Conservation (phyloP, 2,113 vertebrate genomes). For the Sorex araneus region DNA sequence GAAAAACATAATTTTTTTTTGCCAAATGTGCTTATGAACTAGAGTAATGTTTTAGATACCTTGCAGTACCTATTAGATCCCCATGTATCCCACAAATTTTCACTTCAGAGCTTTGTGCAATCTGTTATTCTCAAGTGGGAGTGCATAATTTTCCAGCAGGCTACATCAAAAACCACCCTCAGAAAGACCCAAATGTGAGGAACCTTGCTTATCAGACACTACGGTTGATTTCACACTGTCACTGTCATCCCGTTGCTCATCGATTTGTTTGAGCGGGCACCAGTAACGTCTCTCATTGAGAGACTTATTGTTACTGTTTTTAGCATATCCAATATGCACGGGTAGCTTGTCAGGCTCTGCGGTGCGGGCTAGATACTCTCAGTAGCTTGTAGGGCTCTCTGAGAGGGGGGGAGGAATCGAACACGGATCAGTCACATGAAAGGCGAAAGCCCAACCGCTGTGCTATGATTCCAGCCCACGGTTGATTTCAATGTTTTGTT, state of each 20-base stretch:
- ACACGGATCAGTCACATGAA: too few relatives aligned
- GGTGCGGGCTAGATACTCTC: too few relatives aligned
- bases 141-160: background rate
- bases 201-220: background rate
- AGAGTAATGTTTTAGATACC: background rate
- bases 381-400: too few relatives aligned
- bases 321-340: too few relatives aligned
- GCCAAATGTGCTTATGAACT: background rate
- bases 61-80: background rate
- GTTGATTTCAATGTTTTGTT: background rate
- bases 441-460: too few relatives aligned
- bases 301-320: too few relatives aligned
- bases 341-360: too few relatives aligned
- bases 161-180: background rate
- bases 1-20: background rate
- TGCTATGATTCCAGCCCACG: too few relatives aligned
- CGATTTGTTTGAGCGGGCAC: too few relatives aligned
- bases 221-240: background rate
- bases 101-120: background rate
- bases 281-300: too few relatives aligned
- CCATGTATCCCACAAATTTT: background rate
- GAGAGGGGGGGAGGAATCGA: too few relatives aligned
- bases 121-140: background rate
- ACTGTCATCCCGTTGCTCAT: too few relatives aligned
- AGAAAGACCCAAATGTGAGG: background rate